A percentile compares a stretch with the other conserved stretches of the same genome.
These are phyloP conservation scores for Arctopsyche grandis DNA, from an alignment of 1,140 invertebrate species.

Conservation along the genomic window DNA sequence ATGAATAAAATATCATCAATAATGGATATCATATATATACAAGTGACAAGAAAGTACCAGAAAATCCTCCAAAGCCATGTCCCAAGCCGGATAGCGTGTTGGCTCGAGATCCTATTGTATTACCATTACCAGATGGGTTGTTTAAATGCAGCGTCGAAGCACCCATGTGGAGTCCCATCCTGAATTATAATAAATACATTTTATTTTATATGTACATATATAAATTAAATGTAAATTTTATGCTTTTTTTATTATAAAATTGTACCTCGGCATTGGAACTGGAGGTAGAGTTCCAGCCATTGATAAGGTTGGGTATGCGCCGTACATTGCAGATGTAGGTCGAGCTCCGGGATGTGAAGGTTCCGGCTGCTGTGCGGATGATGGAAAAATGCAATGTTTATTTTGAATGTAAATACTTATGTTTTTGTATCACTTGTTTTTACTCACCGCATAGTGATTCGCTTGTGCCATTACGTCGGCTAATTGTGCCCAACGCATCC, in stretches of 20 bases:
- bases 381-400: constrained; percentile 32
- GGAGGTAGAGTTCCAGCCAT: constrained; percentile 69
- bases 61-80: constrained; percentile 41
- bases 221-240: not conserved
- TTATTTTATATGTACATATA: not conserved
- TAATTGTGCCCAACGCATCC: constrained; percentile 85
- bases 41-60: constrained; percentile 27
- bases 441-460: constrained; percentile 81
- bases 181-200: constrained; percentile 38
- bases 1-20: not conserved
- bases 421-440: not conserved
- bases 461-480: constrained; percentile 84
- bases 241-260: not conserved
- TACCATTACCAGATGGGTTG: constrained; percentile 60
- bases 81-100: constrained; percentile 58
- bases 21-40: not conserved
- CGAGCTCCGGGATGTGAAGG: constrained; percentile 69
- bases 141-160: constrained; percentile 59
- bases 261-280: constrained; percentile 75
- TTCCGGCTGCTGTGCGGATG: constrained; percentile 52
- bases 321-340: constrained; percentile 85
- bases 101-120: constrained; percentile 59
- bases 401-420: not conserved
- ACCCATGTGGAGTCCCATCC: constrained; percentile 66
- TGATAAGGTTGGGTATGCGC: constrained; percentile 75